Conservation (phyloP, 1,140 invertebrate species). For the Bacillus rossius region DNA sequence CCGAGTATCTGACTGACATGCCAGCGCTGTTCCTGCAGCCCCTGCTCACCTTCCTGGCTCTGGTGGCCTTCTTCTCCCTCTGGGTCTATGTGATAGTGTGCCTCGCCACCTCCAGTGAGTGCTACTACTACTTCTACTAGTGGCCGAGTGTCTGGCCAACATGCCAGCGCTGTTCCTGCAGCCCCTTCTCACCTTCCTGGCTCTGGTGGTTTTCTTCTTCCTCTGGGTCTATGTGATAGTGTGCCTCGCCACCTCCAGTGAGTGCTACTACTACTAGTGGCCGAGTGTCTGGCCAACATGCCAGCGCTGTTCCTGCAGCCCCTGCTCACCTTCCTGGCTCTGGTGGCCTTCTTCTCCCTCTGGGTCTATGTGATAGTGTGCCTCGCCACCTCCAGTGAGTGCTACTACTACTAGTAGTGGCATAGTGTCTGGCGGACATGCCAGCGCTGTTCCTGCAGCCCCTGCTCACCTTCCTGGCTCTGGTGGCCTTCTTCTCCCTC, state of each 20-base stretch:
- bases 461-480: constrained; percentile 72
- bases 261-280: too few species aligned
- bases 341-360: constrained; percentile 74
- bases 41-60: constrained; percentile 72
- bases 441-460: constrained; percentile 86
- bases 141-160: too few species aligned
- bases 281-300: too few species aligned
- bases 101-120: constrained; percentile 65
- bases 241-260: constrained; percentile 63
- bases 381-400: constrained; percentile 65
- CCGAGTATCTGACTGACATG: too few species aligned
- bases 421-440: too few species aligned
- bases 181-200: constrained; percentile 78
- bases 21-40: constrained; percentile 86
- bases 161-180: constrained; percentile 84
- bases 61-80: constrained; percentile 74
- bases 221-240: constrained; percentile 81
- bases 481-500: constrained; percentile 74
- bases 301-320: constrained; percentile 86
- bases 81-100: constrained; percentile 76
- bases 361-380: constrained; percentile 76
- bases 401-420: too few species aligned
- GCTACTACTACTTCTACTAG: too few species aligned
- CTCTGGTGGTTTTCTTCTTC: constrained; percentile 69
- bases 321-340: constrained; percentile 72